phyloP scores from a whole-genome alignment of 2,797 vertebrate species.

The Anas georgica region DNA sequence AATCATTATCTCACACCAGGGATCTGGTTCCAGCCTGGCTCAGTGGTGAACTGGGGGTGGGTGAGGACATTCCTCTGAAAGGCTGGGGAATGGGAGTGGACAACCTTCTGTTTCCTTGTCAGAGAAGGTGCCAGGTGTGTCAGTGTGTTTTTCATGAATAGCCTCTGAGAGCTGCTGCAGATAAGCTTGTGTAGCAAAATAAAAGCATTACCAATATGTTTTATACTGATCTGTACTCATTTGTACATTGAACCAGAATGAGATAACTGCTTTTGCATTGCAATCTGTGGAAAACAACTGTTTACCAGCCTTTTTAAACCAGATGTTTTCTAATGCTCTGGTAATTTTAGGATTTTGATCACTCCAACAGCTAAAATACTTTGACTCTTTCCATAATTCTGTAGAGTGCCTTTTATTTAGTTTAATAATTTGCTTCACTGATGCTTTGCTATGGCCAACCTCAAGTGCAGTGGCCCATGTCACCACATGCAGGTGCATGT shows the following conservation, averaged over 20 bases:
- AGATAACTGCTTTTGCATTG: neutral
- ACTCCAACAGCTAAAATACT: neutral
- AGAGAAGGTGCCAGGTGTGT: neutral
- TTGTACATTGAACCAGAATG: neutral
- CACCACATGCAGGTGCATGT: neutral
- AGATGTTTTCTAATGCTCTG: neutral
- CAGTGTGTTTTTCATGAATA: neutral
- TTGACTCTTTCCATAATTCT: neutral
- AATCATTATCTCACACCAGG: neutral
- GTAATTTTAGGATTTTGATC: neutral
- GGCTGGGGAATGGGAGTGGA: neutral
- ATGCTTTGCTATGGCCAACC: accelerated
- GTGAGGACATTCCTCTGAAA: neutral
- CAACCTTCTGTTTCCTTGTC: neutral
- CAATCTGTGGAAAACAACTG: neutral
- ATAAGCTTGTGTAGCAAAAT: neutral
- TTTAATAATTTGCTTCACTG: neutral
- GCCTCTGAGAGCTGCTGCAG: neutral
- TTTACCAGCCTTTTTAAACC: neutral
- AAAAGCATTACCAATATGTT: neutral
- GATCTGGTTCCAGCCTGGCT: neutral
- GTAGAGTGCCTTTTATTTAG: neutral
- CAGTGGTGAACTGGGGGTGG: neutral
- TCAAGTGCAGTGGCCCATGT: neutral
- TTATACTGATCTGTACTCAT: neutral